phyloP scores from a whole-genome alignment of 2,888 invertebrate species.

The Parapristionchus giblindavisi region DNA sequence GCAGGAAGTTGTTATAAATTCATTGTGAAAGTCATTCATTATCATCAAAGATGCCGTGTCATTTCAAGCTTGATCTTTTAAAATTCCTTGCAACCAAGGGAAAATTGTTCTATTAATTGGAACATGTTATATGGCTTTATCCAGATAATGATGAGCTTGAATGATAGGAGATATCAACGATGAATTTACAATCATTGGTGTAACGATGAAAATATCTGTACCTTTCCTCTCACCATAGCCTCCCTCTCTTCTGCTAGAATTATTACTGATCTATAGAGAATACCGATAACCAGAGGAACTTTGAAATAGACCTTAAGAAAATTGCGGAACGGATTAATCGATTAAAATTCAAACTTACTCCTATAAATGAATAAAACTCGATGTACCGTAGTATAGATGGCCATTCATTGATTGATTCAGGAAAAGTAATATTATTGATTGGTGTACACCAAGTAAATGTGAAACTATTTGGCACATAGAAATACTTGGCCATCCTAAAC shows the following conservation, averaged over 20 bases:
- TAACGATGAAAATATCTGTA: neutral
- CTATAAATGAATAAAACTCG: constrained; percentile 20
- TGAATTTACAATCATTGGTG: too few species aligned
- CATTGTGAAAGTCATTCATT: too few species aligned
- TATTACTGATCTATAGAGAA: constrained; percentile 14
- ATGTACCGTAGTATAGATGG: constrained; percentile 11
- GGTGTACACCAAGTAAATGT: constrained; percentile 9
- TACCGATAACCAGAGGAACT: neutral
- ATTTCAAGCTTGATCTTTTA: neutral
- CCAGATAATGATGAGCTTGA: too few species aligned
- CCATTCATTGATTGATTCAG: neutral
- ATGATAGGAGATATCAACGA: too few species aligned
- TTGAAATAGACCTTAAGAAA: constrained; percentile 12
- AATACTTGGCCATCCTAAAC: neutral
- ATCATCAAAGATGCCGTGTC: too few species aligned
- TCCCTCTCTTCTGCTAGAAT: constrained; percentile 24
- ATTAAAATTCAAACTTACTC: neutral
- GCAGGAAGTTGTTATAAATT: too few species aligned
- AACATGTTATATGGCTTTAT: too few species aligned
- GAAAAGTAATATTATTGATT: neutral
- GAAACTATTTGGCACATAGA: constrained; percentile 2
- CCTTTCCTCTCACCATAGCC: constrained; percentile 17
- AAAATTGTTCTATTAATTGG: too few species aligned
- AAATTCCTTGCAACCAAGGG: too few species aligned
- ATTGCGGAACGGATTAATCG: neutral